Evolutionary conservation across 2,888 invertebrate genomes (phyloP).

Genomic region (Stomorhina lunata): DNA sequence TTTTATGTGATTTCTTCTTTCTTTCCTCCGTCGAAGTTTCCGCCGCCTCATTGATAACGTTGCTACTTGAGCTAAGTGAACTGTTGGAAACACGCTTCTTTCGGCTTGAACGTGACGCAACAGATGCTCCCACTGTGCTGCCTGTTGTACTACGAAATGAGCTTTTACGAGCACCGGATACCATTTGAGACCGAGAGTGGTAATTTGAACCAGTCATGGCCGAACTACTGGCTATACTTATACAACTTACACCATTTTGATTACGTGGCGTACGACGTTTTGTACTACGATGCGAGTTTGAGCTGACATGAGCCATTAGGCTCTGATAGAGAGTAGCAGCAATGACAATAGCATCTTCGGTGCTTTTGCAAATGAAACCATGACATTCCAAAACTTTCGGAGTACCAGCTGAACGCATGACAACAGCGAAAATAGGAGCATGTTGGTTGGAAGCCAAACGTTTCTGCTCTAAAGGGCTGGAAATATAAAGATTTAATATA

Average conservation of each 20-base stretch:
- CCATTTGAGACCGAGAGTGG: slow-evolving; percentile 72
- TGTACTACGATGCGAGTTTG: slow-evolving; percentile 78
- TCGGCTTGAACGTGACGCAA: slow-evolving; percentile 84
- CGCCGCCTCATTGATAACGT: slow-evolving; percentile 80
- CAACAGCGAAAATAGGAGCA: slow-evolving; percentile 93
- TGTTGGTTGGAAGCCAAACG: slow-evolving; percentile 82
- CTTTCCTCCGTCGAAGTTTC: slow-evolving; percentile 81
- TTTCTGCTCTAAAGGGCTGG: slow-evolving; percentile 77
- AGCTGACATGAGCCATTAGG: slow-evolving; percentile 89
- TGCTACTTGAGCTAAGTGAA: slow-evolving; percentile 83
- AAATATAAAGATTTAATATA: slow-evolving; percentile 4
- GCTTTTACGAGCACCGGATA: slow-evolving; percentile 74
- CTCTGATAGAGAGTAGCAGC: slow-evolving; percentile 95
- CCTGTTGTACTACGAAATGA: slow-evolving; percentile 75
- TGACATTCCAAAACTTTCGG: slow-evolving; percentile 93
- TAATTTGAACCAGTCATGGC: slow-evolving; percentile 78
- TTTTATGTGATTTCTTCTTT: slow-evolving; percentile 83
- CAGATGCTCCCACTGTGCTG: slow-evolving; percentile 61
- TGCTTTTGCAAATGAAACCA: slow-evolving; percentile 93
- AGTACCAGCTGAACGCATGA: slow-evolving; percentile 89
- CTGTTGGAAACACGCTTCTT: slow-evolving; percentile 86
- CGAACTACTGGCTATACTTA: slow-evolving; percentile 86
- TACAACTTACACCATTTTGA: slow-evolving; percentile 88
- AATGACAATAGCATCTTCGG: slow-evolving; percentile 94
- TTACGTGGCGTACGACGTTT: slow-evolving; percentile 83